Evolutionary conservation across 2,797 vertebrate species (phyloP).

Genomic region (Enteromius thamalakanensis): DNA sequence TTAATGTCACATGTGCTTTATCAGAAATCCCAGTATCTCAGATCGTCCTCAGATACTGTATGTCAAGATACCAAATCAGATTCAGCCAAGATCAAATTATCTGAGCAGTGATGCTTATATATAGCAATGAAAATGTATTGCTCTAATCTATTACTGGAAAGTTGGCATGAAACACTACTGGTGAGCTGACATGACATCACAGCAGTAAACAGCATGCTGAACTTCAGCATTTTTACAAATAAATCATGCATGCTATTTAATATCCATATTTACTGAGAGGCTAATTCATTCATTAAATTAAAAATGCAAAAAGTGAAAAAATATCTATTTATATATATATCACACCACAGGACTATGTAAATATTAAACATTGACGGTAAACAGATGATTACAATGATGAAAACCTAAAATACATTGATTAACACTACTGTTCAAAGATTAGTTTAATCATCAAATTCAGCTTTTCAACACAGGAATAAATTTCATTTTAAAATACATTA

Average conservation of each 20-base stretch:
- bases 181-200: background rate
- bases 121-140: background rate
- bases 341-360: background rate
- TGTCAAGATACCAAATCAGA: conserved; percentile 1
- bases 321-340: background rate
- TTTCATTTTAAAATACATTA: background rate
- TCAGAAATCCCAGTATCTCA: conserved; percentile 47
- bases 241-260: background rate
- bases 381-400: background rate
- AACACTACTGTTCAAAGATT: background rate
- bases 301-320: background rate
- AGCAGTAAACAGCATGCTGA: background rate
- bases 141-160: background rate
- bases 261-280: background rate
- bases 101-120: background rate
- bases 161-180: background rate
- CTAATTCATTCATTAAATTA: background rate
- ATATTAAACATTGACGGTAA: background rate
- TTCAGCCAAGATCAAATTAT: background rate
- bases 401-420: background rate
- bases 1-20: background rate
- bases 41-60: background rate
- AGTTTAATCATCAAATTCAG: background rate
- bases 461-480: background rate
- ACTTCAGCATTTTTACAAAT: background rate